These are phyloP conservation scores for Hoplodrina ambigua DNA, from an alignment of 2,888 invertebrate genomes.

Conservation along the genomic window DNA sequence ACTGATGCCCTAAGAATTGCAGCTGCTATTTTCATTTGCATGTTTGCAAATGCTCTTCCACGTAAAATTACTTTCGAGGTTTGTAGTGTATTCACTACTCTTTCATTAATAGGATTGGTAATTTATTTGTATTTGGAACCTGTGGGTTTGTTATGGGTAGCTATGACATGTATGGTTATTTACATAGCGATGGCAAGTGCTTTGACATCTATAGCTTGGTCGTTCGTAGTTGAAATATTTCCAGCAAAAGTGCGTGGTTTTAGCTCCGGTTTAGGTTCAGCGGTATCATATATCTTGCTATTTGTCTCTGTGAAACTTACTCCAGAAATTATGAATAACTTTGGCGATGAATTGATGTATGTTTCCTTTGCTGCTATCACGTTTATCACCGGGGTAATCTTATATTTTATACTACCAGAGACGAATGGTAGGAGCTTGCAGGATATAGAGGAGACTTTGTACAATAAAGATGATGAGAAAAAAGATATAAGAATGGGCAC, in stretches of 20 bases:
- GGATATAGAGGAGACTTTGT: conserved; percentile 90
- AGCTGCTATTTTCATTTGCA: conserved; percentile 56
- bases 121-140: conserved; percentile 66
- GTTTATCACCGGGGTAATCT: conserved; percentile 60
- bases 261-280: conserved; percentile 73
- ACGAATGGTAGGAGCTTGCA: conserved; percentile 92
- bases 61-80: conserved; percentile 68
- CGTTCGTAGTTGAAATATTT: conserved; percentile 76
- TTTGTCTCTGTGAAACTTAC: conserved; percentile 74
- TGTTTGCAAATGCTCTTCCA: conserved; percentile 65
- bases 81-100: conserved; percentile 62
- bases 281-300: conserved; percentile 69
- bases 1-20: conserved; percentile 71
- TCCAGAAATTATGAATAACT: conserved; percentile 67
- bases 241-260: conserved; percentile 74
- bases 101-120: conserved; percentile 64
- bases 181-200: conserved; percentile 69
- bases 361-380: conserved; percentile 67
- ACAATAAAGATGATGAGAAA: conserved; percentile 36
- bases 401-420: conserved; percentile 75
- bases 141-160: conserved; percentile 65
- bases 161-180: conserved; percentile 66
- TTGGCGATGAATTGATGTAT: conserved; percentile 71
- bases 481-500: conserved; percentile 5
- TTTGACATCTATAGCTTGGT: conserved; percentile 71